A percentile compares a stretch with the other conserved stretches of the same genome.
These are phyloP conservation scores for Oreotragus oreotragus DNA, from an alignment of 2,113 vertebrate genomes.

Conservation along the genomic window DNA sequence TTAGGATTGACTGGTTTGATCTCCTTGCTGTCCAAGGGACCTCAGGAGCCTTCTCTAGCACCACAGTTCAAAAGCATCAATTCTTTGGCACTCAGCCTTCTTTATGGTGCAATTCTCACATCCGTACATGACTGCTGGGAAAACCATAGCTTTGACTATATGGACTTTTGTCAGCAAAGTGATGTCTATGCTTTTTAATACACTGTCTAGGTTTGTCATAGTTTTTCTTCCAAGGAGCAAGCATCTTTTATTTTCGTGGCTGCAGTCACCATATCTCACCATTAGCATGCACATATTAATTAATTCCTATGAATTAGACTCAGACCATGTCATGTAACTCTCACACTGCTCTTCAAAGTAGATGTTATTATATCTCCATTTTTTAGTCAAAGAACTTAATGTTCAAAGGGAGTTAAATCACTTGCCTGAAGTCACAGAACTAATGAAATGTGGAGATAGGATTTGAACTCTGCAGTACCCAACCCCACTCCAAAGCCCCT, in stretches of 20 bases:
- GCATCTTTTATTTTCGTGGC: not conserved
- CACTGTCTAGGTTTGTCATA: not conserved
- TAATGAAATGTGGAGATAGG: not conserved
- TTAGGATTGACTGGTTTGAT: not conserved
- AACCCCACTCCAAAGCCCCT: not conserved
- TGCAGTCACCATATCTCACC: not conserved
- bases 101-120: not conserved
- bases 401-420: not conserved
- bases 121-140: not conserved
- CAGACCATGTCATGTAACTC: not conserved
- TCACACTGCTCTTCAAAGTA: not conserved
- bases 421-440: not conserved
- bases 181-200: not conserved
- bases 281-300: not conserved
- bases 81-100: not conserved
- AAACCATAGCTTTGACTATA: not conserved
- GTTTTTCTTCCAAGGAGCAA: not conserved
- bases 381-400: not conserved
- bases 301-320: not conserved
- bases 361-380: not conserved
- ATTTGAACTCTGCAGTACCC: not conserved
- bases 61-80: not conserved
- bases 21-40: not conserved
- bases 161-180: not conserved
- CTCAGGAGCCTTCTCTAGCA: not conserved